phyloP scores from a whole-genome alignment of 2,113 vertebrate species.

The Pluvialis apricaria region DNA sequence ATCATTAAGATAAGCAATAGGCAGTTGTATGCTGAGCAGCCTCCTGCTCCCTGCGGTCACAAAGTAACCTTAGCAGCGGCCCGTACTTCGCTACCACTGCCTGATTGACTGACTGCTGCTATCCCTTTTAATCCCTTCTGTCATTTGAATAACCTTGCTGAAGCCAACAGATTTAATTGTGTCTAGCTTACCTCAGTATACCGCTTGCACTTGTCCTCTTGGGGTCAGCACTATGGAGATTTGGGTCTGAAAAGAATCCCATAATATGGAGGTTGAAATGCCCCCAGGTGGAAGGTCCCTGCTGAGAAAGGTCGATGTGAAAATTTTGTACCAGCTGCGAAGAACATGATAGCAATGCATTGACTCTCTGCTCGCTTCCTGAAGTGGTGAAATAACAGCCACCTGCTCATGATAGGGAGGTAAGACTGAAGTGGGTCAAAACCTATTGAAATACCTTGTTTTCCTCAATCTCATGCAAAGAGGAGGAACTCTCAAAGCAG shows the following conservation, averaged over 20 bases:
- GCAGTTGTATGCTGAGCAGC: not conserved
- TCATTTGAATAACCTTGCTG: constrained; percentile 14
- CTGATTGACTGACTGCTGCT: not conserved
- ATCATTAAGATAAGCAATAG: not conserved
- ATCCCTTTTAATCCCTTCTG: not conserved
- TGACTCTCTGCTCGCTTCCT: not conserved
- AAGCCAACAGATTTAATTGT: not conserved
- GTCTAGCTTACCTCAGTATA: not conserved
- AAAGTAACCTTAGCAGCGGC: not conserved
- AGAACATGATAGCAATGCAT: not conserved
- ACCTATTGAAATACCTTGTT: not conserved
- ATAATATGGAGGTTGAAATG: not conserved
- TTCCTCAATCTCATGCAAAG: not conserved
- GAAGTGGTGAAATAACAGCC: not conserved
- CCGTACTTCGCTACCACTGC: not conserved
- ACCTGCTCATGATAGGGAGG: not conserved
- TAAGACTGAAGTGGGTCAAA: not conserved
- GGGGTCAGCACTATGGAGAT: not conserved
- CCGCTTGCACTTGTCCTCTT: not conserved
- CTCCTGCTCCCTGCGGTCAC: not conserved
- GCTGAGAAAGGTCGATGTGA: not conserved
- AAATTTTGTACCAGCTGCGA: not conserved
- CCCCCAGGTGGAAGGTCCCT: not conserved
- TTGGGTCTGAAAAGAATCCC: not conserved
- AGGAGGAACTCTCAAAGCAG: not conserved